Base-by-base conservation (phyloP, 2,888 invertebrate genomes). In the Ypsolopha scabrella region DNA sequence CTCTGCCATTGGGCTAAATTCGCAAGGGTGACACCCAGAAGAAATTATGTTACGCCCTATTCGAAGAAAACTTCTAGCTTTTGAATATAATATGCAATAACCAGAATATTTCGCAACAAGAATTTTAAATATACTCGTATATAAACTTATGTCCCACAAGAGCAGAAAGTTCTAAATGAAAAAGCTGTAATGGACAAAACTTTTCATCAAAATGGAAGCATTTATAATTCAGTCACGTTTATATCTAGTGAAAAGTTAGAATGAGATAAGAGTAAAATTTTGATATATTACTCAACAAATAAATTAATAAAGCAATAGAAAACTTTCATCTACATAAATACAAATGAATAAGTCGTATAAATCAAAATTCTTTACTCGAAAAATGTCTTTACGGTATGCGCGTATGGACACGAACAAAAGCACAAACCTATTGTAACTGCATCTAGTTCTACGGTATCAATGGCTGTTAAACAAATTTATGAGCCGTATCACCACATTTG, bases 401-500 rank as follows among this genome's bases (percentile, higher is more conserved):
- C 68, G 60, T 62, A 62, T 66, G 67, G 64, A 63, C 58, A 57
- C 54, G 46, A 46, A 75, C 71, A 75, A 76, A 67, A 59, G 64
- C 56, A 66, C 67, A 64, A 58, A 64, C 61, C 66, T 53, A 47
- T 47, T 47, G 47, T 47, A 36, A 11, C 54, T 56, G 56, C 59
- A 55, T 53, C 55, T 56, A 65, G 60, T 61, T 60, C 60, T 58
- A 54, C 58, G 58, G 64, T 60, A 65, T 68, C 63, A 75, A 74
- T 72, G 68, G 73, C 66, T 37, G 65, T 64, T 61, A 66, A 70
- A 65, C 69, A 69, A 75, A 80, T 82, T 80, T 80, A 80, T 73
- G 77, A 69, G 54, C 72, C 75, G 70, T 75, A 72, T 73, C 74
- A 68, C 70, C 72, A 62, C 70, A 70, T 66, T 57, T 53, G 54